Evolutionary conservation across 2,888 invertebrate species (phyloP).

Genomic region (Cephus rjabovi): DNA sequence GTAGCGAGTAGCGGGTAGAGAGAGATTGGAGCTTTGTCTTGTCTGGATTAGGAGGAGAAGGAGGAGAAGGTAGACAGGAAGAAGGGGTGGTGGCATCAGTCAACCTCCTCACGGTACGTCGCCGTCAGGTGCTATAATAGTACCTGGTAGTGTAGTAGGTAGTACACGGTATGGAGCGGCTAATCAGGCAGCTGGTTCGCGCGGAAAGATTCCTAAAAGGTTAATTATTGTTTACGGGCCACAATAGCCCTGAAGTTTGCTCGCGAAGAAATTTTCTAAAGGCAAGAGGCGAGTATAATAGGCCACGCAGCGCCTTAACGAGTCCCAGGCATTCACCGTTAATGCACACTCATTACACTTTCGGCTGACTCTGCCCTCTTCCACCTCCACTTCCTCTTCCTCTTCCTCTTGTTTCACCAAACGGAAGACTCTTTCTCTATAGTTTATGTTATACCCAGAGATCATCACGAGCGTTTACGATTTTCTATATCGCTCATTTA

Average conservation of each 20-base stretch:
- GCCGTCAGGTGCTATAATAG: too few relatives aligned
- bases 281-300: constrained; percentile 38
- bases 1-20: too few relatives aligned
- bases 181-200: constrained; percentile 23
- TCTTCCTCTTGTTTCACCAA: constrained; percentile 18
- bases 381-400: neutral
- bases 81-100: neutral
- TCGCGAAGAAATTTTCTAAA: constrained; percentile 19
- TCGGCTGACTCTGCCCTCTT: neutral
- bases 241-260: constrained; percentile 39
- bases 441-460: too few relatives aligned
- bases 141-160: too few relatives aligned
- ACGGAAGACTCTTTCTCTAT: constrained; percentile 2
- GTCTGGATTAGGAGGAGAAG: too few relatives aligned
- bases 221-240: constrained; percentile 54
- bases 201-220: constrained; percentile 36
- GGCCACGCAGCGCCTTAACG: constrained; percentile 47
- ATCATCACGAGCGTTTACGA: too few relatives aligned
- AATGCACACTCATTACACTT: constrained; percentile 52
- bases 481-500: too few relatives aligned
- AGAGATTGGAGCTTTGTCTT: too few relatives aligned
- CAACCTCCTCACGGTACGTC: neutral
- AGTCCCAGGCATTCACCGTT: constrained; percentile 55
- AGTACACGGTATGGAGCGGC: too few relatives aligned
- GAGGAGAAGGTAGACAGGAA: neutral